Evolutionary conservation across 2,797 vertebrate genomes (phyloP).

Genomic region (Coendou prehensilis): DNA sequence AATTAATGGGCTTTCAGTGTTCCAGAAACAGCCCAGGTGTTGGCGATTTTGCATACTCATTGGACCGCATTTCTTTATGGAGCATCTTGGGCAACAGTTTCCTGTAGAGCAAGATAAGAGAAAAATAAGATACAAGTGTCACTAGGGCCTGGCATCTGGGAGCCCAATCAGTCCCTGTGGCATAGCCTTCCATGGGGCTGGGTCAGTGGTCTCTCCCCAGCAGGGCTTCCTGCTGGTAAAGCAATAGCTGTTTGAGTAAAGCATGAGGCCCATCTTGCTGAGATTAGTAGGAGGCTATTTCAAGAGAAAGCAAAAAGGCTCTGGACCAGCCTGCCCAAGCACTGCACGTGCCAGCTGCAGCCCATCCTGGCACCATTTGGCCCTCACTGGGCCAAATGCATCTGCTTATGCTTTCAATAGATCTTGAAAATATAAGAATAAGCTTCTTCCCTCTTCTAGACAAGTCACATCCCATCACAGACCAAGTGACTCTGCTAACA

Average conservation of each 20-base stretch:
- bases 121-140: background rate
- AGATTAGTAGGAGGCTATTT: background rate
- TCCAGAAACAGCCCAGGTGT: rapidly evolving
- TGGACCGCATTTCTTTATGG: background rate
- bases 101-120: background rate
- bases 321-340: rapidly evolving
- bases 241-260: background rate
- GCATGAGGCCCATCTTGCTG: background rate
- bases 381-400: background rate
- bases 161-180: rapidly evolving
- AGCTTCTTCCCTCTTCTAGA: background rate
- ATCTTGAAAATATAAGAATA: background rate
- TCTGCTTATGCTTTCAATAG: background rate
- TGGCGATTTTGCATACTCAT: background rate
- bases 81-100: background rate
- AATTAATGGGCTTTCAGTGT: background rate
- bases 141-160: background rate
- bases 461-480: background rate
- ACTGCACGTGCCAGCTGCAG: rapidly evolving
- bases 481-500: background rate
- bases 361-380: rapidly evolving
- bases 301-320: rapidly evolving
- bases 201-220: rapidly evolving
- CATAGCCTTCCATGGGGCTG: rapidly evolving
- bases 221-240: background rate